A percentile compares a stretch with the other conserved stretches of the same genome.
These are phyloP conservation scores for Scelioninae gen. 1 DNA, from an alignment of 2,888 invertebrate genomes.

Conservation along the genomic window DNA sequence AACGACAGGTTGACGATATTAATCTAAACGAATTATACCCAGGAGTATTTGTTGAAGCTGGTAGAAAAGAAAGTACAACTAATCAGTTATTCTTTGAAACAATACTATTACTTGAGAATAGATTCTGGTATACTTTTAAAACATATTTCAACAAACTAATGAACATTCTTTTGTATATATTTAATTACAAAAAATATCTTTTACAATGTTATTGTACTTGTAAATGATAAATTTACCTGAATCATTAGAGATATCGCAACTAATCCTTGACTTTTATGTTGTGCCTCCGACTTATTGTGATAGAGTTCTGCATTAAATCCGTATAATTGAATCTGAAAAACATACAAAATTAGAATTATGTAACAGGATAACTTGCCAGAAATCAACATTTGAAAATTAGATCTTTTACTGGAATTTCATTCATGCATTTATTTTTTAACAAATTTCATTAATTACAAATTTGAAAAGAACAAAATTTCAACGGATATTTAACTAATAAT, in stretches of 20 bases:
- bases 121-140: constrained; percentile 1
- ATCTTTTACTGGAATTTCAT: too few relatives aligned
- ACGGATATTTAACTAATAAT: too few relatives aligned
- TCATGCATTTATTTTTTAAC: too few relatives aligned
- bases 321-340: constrained; percentile 96
- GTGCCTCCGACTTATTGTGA: constrained; percentile 98
- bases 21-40: constrained; percentile 83
- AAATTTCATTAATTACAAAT: too few relatives aligned
- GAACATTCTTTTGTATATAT: too few relatives aligned
- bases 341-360: too few relatives aligned
- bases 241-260: constrained; percentile 98
- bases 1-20: constrained; percentile 68
- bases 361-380: too few relatives aligned
- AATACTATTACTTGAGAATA: background rate
- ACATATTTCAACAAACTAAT: background rate
- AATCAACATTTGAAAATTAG: too few relatives aligned
- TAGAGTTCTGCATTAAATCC: constrained; percentile 99
- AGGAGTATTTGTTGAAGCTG: constrained; percentile 75
- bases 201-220: too few relatives aligned
- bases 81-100: constrained; percentile 22
- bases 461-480: too few relatives aligned
- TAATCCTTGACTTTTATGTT: constrained; percentile 97
- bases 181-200: constrained; percentile 11
- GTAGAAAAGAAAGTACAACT: constrained; percentile 78
- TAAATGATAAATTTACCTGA: constrained; percentile 88